Base-by-base conservation (phyloP, 1,140 invertebrate species). In the Hylaeus volcanicus region DNA sequence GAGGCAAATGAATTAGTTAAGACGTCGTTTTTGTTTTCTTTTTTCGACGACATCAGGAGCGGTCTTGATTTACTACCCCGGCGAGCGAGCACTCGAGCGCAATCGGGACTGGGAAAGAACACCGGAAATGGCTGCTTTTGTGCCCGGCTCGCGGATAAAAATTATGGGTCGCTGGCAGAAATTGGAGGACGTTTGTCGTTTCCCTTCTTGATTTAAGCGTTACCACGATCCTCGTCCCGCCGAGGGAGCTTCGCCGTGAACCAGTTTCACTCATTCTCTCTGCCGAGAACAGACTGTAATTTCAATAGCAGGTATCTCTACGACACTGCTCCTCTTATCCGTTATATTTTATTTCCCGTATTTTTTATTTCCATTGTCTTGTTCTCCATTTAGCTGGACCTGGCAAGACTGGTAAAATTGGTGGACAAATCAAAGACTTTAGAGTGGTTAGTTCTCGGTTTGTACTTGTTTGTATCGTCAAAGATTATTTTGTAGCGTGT, bases 131-230 rank as follows among this genome's bases (percentile, higher is more conserved):
- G 61, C 70, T 65, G 77, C 77, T 79, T 74, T 74, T 74, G 77
- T 79, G 72, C 70, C 26, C 51, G 61, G 39, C 53, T 48, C 61
- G 77, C 43, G 61, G 37, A 79, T 79, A 79, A 60, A 70, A 79
- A 79, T 79, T 79, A 74, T 79, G 77, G 70, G 41, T 65, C 60
- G 70, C 60, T 61, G 70, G 70, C 70, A 79, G 77, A 79, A 74
- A 79, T 79, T 79, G 70, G 77, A 65, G 77, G 58, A 79, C 77
- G 77, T 79, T 79, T 66, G 77, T 74, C 77, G 77, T 74, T 79
- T 74, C 77, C 77, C 41, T 74, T 53, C 69, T 48, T 37, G 70
- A 65, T 48, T 65, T 70, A 70, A 77, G 48, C 43, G 43, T 70
- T 39, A 55, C 48, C 63, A 2, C 48, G 63, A 45, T 45, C 63